phyloP scores from a whole-genome alignment of 2,113 vertebrate species.

The Cephalopterus ornatus region DNA sequence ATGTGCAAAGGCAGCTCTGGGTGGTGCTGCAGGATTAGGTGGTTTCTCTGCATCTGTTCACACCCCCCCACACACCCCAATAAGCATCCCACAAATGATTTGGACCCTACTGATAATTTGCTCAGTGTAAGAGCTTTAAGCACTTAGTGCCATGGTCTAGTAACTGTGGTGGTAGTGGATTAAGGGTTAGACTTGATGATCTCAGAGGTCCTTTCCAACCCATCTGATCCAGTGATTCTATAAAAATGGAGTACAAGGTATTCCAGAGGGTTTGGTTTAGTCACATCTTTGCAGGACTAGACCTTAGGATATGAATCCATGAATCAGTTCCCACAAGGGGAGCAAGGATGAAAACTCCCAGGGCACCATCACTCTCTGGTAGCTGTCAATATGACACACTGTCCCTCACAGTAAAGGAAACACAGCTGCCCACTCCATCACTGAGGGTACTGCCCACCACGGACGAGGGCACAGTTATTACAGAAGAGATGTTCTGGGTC shows the following conservation, averaged over 20 bases:
- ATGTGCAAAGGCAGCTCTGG: not conserved
- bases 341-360: not conserved
- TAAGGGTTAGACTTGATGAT: too few species aligned
- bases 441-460: not conserved
- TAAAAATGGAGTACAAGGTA: not conserved
- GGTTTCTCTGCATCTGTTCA: not conserved
- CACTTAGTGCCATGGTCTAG: too few species aligned
- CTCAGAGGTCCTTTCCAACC: too few species aligned
- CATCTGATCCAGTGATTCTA: too few species aligned
- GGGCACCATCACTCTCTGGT: not conserved
- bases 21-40: not conserved
- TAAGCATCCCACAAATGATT: not conserved
- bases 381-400: not conserved
- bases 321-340: not conserved
- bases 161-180: too few species aligned
- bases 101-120: not conserved
- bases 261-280: not conserved
- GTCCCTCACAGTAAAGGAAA: not conserved
- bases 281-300: not conserved
- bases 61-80: not conserved
- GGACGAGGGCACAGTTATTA: not conserved
- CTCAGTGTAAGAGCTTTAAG: not conserved
- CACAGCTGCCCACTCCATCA: not conserved
- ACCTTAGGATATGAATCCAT: not conserved
- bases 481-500: not conserved